Conservation (phyloP, 1,140 invertebrate genomes). For the Chionoecetes opilio region DNA sequence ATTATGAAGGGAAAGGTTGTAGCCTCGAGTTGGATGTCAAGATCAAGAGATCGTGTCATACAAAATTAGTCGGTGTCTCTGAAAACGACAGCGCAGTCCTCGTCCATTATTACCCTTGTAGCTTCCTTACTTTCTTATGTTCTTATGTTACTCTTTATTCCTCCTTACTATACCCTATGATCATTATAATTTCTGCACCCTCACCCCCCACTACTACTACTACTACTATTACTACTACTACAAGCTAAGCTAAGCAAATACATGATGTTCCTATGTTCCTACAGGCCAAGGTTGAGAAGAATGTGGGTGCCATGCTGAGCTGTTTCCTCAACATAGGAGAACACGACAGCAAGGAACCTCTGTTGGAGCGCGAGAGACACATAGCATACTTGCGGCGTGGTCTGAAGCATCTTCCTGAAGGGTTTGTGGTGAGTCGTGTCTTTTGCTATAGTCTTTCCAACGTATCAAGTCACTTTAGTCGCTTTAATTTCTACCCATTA, state of each 20-base stretch:
- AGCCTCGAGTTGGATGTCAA: too few species aligned
- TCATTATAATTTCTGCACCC: too few species aligned
- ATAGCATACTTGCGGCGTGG: conserved; percentile 89
- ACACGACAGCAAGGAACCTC: conserved; percentile 86
- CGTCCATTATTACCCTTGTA: too few species aligned
- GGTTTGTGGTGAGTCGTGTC: conserved; percentile 87
- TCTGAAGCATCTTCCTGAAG: conserved; percentile 87
- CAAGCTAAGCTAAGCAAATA: background rate
- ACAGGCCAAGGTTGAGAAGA: conserved; percentile 88
- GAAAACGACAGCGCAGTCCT: too few species aligned
- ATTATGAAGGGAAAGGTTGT: too few species aligned
- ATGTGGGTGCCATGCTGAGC: conserved; percentile 87
- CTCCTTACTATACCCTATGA: background rate
- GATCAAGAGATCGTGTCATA: too few species aligned
- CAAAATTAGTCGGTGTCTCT: too few species aligned
- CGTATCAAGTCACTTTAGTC: too few species aligned
- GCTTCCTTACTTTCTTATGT: background rate
- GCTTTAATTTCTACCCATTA: too few species aligned
- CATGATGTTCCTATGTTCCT: conserved; percentile 82
- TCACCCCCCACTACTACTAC: background rate
- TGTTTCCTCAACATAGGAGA: conserved; percentile 86
- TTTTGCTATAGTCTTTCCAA: too few species aligned
- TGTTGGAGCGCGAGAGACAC: conserved; percentile 88
- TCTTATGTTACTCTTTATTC: background rate
- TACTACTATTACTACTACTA: background rate